Percentiles rank a stretch among this genome's conserved stretches.
phyloP scores from a whole-genome alignment of 2,797 vertebrate genomes.

The Sparidentex hasta region DNA sequence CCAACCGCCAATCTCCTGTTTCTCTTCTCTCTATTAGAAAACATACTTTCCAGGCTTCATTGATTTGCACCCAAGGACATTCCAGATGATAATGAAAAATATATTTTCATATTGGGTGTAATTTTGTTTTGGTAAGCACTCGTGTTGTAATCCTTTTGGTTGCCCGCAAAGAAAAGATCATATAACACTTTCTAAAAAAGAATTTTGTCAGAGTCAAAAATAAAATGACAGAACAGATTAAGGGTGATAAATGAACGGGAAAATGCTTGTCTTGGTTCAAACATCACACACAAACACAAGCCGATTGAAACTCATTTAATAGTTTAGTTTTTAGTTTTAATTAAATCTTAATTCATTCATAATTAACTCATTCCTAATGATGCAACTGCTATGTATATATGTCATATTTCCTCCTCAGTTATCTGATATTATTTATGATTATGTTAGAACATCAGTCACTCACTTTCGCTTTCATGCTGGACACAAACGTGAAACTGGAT shows the following conservation, averaged over 20 bases:
- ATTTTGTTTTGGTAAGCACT: neutral
- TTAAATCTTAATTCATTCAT: neutral
- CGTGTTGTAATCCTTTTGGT: neutral
- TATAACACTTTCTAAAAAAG: neutral
- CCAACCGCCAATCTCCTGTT: conserved; percentile 31
- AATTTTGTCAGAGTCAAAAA: neutral
- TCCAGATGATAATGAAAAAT: neutral
- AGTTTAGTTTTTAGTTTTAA: neutral
- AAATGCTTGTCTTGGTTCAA: neutral
- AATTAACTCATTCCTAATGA: neutral
- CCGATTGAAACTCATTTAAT: neutral
- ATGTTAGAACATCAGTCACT: too few relatives aligned
- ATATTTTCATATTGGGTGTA: neutral
- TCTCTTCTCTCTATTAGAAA: conserved; percentile 30
- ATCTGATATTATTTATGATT: neutral
- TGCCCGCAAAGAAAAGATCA: neutral
- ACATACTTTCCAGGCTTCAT: conserved; percentile 30
- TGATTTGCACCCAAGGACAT: conserved; percentile 26
- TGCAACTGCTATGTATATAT: neutral
- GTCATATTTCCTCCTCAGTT: neutral
- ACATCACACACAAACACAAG: neutral
- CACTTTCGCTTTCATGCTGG: too few relatives aligned
- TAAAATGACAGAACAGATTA: neutral
- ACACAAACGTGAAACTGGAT: too few relatives aligned
- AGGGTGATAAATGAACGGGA: neutral